Evolutionary conservation across 2,888 invertebrate genomes (phyloP).

Genomic region (Morpho achilles): DNA sequence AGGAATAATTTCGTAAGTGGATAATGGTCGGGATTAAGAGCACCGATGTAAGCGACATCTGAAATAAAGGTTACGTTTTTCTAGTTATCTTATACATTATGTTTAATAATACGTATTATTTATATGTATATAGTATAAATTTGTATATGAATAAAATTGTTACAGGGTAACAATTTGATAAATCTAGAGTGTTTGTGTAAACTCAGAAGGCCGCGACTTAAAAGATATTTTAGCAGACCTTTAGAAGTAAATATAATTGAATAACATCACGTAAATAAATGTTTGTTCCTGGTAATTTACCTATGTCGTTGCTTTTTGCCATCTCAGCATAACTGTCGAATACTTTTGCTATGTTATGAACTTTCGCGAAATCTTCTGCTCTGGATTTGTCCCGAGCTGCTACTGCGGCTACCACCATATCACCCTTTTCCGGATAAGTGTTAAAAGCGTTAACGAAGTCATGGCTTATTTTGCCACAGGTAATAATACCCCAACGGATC

Average conservation of each 20-base stretch:
- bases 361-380: slow-evolving; percentile 86
- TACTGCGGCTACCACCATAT: slow-evolving; percentile 85
- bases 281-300: slow-evolving; percentile 59
- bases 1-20: slow-evolving; percentile 85
- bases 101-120: not conserved
- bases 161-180: too few species aligned
- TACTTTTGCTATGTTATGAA: slow-evolving; percentile 82
- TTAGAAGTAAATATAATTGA: too few species aligned
- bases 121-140: not conserved
- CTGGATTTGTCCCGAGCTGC: slow-evolving; percentile 84
- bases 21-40: slow-evolving; percentile 87
- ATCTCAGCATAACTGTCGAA: slow-evolving; percentile 87
- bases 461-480: slow-evolving; percentile 89
- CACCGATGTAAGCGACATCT: slow-evolving; percentile 94
- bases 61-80: slow-evolving; percentile 28
- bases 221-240: too few species aligned
- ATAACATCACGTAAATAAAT: too few species aligned
- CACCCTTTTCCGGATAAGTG: slow-evolving; percentile 79
- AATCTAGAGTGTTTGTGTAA: too few species aligned
- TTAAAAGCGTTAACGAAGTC: slow-evolving; percentile 89
- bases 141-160: not conserved
- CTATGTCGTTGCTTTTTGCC: slow-evolving; percentile 84
- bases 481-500: slow-evolving; percentile 90
- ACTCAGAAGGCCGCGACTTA: too few species aligned
- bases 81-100: not conserved